phyloP scores from a whole-genome alignment of 2,888 invertebrate species.

The Aleiodes alternator region DNA sequence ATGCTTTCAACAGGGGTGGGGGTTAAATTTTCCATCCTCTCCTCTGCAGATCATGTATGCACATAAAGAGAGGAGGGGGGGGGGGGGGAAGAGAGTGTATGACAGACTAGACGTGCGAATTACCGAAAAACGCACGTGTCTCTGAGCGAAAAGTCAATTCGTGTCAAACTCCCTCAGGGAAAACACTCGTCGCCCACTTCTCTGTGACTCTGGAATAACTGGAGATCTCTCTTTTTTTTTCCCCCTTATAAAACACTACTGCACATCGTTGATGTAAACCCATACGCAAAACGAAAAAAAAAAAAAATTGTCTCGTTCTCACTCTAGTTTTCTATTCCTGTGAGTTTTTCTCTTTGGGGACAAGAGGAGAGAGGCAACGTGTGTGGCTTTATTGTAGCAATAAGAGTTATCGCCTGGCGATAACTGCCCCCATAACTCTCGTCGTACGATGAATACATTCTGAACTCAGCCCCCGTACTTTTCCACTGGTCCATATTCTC shows the following conservation, averaged over 20 bases:
- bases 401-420: conserved; percentile 68
- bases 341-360: conserved; percentile 27
- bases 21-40: no score
- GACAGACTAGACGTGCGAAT: conserved; percentile 27
- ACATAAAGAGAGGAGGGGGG: no score
- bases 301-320: conserved; percentile 33
- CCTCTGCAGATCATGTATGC: no score
- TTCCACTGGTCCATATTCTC: conserved; percentile 32
- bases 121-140: conserved; percentile 27
- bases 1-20: no score
- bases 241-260: conserved; percentile 8
- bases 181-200: conserved; percentile 34
- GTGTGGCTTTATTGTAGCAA: conserved; percentile 64
- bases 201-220: conserved; percentile 31
- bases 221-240: conserved; percentile 17
- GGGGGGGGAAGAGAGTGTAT: background rate
- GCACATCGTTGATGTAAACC: conserved; percentile 25
- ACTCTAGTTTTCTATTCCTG: conserved; percentile 35
- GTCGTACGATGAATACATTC: conserved; percentile 57
- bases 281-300: background rate
- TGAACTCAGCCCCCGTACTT: conserved; percentile 20
- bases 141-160: conserved; percentile 16
- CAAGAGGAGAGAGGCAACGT: conserved; percentile 20
- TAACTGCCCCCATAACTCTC: conserved; percentile 64
- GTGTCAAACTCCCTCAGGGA: conserved; percentile 12